Evolutionary conservation across 1,140 invertebrate genomes (phyloP).

Genomic region (Drosophila repleta): DNA sequence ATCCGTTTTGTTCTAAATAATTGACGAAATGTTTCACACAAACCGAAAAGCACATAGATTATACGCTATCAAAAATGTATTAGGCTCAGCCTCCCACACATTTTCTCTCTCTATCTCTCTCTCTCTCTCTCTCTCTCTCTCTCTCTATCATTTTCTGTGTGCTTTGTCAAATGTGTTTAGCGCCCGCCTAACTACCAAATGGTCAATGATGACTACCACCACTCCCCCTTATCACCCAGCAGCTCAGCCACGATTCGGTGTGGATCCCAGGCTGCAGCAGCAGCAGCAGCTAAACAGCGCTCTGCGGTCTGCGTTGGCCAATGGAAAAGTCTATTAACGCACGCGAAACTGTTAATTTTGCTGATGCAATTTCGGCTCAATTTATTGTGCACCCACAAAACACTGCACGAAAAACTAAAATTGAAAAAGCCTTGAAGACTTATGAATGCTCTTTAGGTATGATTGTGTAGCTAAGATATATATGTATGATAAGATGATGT

Average conservation of each 20-base stretch:
- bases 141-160: not conserved
- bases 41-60: constrained; percentile 12
- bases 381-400: constrained; percentile 79
- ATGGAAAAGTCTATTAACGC: constrained; percentile 79
- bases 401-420: constrained; percentile 25
- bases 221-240: not conserved
- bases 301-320: constrained; percentile 22
- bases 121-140: not conserved
- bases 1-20: not conserved
- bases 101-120: not conserved
- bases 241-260: not conserved
- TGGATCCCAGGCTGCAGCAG: not conserved
- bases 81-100: not conserved
- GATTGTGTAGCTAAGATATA: too few species aligned
- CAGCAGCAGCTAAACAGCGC: constrained; percentile 10
- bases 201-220: constrained; percentile 14
- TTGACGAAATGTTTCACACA: constrained; percentile 7
- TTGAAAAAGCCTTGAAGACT: not conserved
- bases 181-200: constrained; percentile 18
- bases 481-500: too few species aligned
- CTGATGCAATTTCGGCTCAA: constrained; percentile 80
- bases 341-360: constrained; percentile 80
- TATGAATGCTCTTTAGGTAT: too few species aligned
- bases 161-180: constrained; percentile 14
- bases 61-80: constrained; percentile 27